A percentile compares a stretch with the other conserved stretches of the same genome.
Conservation (phyloP, 92 coral and sea anemone species). For the Meandrina meandrites region DNA sequence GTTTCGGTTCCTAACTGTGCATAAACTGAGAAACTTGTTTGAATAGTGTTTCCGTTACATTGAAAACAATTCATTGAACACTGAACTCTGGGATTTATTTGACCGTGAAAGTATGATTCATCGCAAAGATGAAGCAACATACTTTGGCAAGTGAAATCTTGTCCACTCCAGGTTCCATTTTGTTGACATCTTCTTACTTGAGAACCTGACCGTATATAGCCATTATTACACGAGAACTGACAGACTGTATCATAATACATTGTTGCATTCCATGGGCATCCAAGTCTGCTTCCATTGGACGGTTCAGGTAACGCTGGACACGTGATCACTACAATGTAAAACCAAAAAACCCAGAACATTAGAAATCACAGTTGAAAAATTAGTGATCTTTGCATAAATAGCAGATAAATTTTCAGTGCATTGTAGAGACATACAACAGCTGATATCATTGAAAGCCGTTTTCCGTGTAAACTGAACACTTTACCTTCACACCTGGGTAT, state of each 20-base stretch:
- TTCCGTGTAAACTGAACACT: no score
- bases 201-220: not conserved
- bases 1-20: no score
- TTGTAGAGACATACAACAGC: not conserved
- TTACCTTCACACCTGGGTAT: no score
- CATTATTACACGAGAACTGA: not conserved
- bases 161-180: constrained; percentile 1
- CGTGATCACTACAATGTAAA: not conserved
- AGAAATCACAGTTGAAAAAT: not conserved
- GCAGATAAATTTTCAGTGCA: not conserved
- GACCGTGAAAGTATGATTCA: no score
- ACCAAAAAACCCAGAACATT: not conserved
- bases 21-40: no score
- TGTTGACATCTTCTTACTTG: not conserved
- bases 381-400: not conserved
- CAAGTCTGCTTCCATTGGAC: not conserved
- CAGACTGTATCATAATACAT: not conserved
- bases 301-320: not conserved
- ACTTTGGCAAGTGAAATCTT: not conserved
- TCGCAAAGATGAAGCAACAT: not conserved
- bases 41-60: no score
- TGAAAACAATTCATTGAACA: no score
- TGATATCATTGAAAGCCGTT: no score
- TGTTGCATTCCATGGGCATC: not conserved
- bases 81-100: no score